Evolutionary conservation across 2,113 vertebrate species (phyloP).

Genomic region (Cephalopterus ornatus): DNA sequence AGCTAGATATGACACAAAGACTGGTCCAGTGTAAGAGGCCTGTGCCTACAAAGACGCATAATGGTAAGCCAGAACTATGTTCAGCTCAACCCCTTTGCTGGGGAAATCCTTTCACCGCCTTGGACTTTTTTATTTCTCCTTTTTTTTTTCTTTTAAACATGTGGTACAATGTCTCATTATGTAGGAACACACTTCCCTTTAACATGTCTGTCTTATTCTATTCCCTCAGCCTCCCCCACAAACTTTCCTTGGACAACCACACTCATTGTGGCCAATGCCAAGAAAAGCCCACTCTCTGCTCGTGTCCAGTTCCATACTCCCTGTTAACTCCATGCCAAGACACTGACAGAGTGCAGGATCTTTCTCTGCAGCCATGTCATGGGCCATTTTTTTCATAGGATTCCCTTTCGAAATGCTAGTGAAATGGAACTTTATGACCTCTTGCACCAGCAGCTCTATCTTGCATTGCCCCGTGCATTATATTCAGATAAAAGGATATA

Average conservation of each 20-base stretch:
- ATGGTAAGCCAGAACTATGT: constrained; percentile 50
- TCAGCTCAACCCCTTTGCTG: not conserved
- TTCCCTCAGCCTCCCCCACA: constrained; percentile 31
- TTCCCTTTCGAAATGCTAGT: constrained; percentile 23
- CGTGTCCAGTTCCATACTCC: not conserved
- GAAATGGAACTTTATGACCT: constrained; percentile 29
- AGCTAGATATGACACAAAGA: constrained; percentile 35
- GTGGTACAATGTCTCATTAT: constrained; percentile 64
- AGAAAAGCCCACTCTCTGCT: constrained; percentile 56
- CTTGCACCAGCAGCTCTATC: not conserved
- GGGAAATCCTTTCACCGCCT: constrained; percentile 45
- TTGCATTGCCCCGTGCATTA: not conserved
- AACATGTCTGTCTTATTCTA: not conserved
- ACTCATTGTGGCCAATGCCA: constrained; percentile 62
- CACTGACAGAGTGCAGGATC: constrained; percentile 45
- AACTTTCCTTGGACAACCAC: constrained; percentile 54
- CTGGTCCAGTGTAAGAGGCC: constrained; percentile 34
- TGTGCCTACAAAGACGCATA: not conserved
- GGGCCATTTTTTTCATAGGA: not conserved
- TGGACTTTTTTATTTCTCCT: not conserved
- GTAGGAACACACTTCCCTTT: constrained; percentile 54
- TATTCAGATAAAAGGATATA: constrained; percentile 17
- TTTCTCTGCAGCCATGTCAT: not conserved
- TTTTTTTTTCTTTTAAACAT: not conserved
- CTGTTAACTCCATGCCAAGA: constrained; percentile 32